These are phyloP conservation scores for Galeopsomyia nigrocyanea DNA, from an alignment of 2,888 invertebrate genomes.

Conservation along the genomic window DNA sequence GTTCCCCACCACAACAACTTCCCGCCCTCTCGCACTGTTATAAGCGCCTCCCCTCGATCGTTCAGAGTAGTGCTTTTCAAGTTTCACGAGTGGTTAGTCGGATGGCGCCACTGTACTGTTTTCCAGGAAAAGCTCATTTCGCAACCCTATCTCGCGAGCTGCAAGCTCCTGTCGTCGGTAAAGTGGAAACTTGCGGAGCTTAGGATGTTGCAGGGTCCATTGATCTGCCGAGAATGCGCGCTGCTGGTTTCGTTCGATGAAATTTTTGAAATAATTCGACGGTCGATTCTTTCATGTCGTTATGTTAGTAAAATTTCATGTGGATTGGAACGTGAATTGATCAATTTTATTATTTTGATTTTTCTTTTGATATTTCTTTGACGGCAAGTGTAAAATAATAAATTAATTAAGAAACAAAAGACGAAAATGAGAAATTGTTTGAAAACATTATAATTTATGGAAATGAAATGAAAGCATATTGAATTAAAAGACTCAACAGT, in stretches of 20 bases:
- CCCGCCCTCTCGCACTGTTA: background rate
- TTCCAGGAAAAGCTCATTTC: constrained; percentile 20
- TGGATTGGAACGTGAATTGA: no score
- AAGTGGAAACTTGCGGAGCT: constrained; percentile 51
- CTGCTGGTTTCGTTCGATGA: background rate
- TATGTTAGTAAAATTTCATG: no score
- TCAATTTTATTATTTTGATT: no score
- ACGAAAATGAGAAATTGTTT: no score
- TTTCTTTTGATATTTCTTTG: no score
- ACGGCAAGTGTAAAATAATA: no score
- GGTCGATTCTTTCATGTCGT: no score
- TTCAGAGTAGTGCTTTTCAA: constrained; percentile 3
- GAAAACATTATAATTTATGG: no score
- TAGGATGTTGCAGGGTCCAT: constrained; percentile 38
- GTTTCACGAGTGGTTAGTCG: constrained; percentile 52
- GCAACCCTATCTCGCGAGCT: constrained; percentile 11
- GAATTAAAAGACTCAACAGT: no score
- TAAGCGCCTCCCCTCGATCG: constrained; percentile 15
- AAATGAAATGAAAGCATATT: no score
- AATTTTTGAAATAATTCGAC: background rate
- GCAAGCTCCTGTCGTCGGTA: constrained; percentile 55
- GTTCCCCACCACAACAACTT: background rate
- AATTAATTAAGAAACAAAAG: no score
- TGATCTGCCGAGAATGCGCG: constrained; percentile 25
- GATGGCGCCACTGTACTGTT: constrained; percentile 61